Conservation (phyloP, 30 jellyfish, hydroid and myxozoan genomes). For the Aurelia sp. region DNA sequence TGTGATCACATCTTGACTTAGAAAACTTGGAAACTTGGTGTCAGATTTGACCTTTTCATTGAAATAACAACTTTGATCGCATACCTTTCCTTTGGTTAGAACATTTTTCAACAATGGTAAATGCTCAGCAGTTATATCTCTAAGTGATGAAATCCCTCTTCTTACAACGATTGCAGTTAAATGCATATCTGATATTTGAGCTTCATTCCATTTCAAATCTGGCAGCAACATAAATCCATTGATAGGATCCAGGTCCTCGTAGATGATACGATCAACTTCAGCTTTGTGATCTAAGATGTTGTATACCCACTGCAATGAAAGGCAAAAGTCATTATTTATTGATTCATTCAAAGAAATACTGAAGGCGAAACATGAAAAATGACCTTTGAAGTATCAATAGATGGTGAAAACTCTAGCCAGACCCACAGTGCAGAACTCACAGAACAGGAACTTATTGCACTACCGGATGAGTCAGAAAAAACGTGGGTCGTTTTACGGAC, state of each 20-base stretch:
- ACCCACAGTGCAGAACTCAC: no score
- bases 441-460: no score
- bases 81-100: slow-evolving; percentile 77
- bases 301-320: slow-evolving; percentile 85
- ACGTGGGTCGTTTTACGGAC: no score
- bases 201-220: slow-evolving; percentile 97
- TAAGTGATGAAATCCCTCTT: slow-evolving; percentile 61
- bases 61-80: neutral
- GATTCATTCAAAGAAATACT: neutral
- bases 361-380: neutral
- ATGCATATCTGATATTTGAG: slow-evolving; percentile 78
- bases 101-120: slow-evolving; percentile 86
- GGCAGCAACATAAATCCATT: slow-evolving; percentile 92
- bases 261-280: slow-evolving; percentile 83
- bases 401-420: no score
- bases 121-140: slow-evolving; percentile 78
- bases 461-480: no score
- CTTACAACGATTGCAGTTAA: slow-evolving; percentile 66
- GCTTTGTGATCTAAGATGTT: slow-evolving; percentile 92
- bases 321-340: neutral
- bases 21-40: no score
- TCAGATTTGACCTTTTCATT: no score
- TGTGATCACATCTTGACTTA: no score
- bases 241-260: slow-evolving; percentile 85
- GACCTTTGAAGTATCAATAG: neutral